These are phyloP conservation scores for Ibycter americanus DNA, from an alignment of 2,797 vertebrate species.

Conservation along the genomic window DNA sequence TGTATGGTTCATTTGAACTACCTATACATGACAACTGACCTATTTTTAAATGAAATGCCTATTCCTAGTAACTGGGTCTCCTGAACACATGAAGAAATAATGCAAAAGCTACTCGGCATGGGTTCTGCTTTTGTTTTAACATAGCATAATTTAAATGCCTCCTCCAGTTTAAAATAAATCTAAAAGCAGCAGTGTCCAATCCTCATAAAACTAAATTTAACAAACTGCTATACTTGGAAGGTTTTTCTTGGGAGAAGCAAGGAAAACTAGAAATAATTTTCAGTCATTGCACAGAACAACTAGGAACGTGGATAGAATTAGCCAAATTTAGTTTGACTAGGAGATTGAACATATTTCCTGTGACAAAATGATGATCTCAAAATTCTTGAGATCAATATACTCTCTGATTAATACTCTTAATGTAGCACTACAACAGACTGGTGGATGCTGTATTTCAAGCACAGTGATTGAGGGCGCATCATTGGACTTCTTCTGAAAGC, in stretches of 20 bases:
- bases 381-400: not conserved
- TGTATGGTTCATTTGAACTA: not conserved
- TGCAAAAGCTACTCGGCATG: not conserved
- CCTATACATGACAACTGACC: not conserved
- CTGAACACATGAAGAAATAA: not conserved
- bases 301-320: not conserved
- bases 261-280: not conserved
- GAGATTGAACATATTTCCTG: not conserved
- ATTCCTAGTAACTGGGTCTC: constrained; percentile 38
- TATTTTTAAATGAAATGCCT: constrained; percentile 16
- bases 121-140: constrained; percentile 29
- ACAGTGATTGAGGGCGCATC: not conserved
- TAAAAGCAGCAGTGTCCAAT: not conserved
- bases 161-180: not conserved
- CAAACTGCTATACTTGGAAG: not conserved
- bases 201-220: constrained; percentile 8
- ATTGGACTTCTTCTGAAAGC: not conserved
- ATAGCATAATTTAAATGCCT: not conserved
- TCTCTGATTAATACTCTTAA: not conserved
- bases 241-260: not conserved
- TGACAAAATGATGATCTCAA: not conserved
- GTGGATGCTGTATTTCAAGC: not conserved
- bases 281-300: not conserved
- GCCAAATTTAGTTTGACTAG: not conserved
- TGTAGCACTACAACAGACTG: not conserved